phyloP scores from a whole-genome alignment of 1,140 invertebrate species.

The Temnothorax nylanderi region DNA sequence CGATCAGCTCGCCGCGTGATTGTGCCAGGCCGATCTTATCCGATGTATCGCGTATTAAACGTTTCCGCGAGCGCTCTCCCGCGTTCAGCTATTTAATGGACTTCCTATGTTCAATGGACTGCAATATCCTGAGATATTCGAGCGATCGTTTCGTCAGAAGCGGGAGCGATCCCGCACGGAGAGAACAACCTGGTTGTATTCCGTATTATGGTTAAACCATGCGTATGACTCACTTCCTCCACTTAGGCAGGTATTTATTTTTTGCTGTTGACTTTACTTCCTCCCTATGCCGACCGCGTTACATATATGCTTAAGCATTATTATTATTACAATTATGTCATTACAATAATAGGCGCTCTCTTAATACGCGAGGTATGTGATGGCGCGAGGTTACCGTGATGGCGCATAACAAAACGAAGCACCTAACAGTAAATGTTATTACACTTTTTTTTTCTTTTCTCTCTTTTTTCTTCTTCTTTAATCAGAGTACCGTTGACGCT shows the following conservation, averaged over 20 bases:
- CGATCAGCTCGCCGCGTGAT: neutral
- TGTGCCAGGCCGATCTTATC: slow-evolving; percentile 17
- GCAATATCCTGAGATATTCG: slow-evolving; percentile 42
- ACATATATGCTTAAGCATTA: slow-evolving; percentile 15
- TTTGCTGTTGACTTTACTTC: slow-evolving; percentile 35
- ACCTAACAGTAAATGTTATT: slow-evolving; percentile 65
- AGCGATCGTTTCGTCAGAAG: slow-evolving; percentile 7
- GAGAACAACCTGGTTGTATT: slow-evolving; percentile 4
- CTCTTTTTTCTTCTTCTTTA: slow-evolving; percentile 19
- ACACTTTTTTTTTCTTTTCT: slow-evolving; percentile 19
- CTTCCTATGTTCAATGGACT: slow-evolving; percentile 32
- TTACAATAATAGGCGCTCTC: slow-evolving; percentile 52
- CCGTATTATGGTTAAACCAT: slow-evolving; percentile 6
- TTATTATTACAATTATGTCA: slow-evolving; percentile 59
- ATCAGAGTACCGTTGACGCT: slow-evolving; percentile 40
- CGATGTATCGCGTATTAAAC: slow-evolving; percentile 26
- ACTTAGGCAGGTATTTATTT: slow-evolving; percentile 16
- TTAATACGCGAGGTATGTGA: slow-evolving; percentile 34
- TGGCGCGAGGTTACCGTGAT: slow-evolving; percentile 26
- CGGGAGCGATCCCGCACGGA: neutral
- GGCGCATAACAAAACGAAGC: slow-evolving; percentile 56
- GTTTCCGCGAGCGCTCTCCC: slow-evolving; percentile 35
- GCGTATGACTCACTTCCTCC: slow-evolving; percentile 44
- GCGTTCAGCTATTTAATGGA: slow-evolving; percentile 46
- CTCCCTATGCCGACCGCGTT: neutral